These are phyloP conservation scores for Rhogogaster chlorosoma DNA, from an alignment of 2,888 invertebrate species.

Conservation along the genomic window DNA sequence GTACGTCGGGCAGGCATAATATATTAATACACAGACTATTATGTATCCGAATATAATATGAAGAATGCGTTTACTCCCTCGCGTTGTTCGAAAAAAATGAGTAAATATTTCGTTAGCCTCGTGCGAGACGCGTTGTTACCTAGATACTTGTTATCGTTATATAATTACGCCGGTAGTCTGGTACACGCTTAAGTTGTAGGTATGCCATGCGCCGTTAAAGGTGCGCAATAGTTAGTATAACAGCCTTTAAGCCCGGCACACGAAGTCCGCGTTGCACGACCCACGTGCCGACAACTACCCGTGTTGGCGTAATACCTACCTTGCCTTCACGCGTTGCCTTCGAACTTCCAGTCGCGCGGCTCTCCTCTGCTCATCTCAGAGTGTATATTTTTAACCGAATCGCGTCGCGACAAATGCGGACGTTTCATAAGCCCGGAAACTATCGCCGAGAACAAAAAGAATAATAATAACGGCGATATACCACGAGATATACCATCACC, in stretches of 20 bases:
- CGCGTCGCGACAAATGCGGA: slow-evolving; percentile 38
- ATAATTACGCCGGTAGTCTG: not conserved
- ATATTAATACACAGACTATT: not conserved
- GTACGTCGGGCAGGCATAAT: too few relatives aligned
- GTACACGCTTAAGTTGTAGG: not conserved
- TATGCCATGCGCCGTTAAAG: slow-evolving; percentile 7
- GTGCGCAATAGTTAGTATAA: slow-evolving; percentile 22
- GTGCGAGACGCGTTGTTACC: not conserved
- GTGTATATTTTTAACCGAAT: slow-evolving; percentile 40
- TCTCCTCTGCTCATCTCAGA: not conserved
- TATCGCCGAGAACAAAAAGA: not conserved
- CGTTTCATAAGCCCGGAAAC: not conserved
- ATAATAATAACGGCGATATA: not conserved
- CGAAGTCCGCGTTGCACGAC: not conserved
- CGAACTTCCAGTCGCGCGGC: not conserved
- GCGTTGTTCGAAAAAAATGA: not conserved
- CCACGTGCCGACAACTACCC: not conserved
- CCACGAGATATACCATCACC: not conserved
- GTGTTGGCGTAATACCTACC: not conserved
- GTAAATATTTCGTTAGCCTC: not conserved
- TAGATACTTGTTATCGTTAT: not conserved
- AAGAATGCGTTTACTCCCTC: not conserved
- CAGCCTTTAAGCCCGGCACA: not conserved
- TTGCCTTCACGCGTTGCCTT: not conserved
- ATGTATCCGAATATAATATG: too few relatives aligned